A percentile compares a stretch with the other conserved stretches of the same genome.
phyloP scores from a whole-genome alignment of 2,113 vertebrate genomes.

The Anthoscopus minutus region DNA sequence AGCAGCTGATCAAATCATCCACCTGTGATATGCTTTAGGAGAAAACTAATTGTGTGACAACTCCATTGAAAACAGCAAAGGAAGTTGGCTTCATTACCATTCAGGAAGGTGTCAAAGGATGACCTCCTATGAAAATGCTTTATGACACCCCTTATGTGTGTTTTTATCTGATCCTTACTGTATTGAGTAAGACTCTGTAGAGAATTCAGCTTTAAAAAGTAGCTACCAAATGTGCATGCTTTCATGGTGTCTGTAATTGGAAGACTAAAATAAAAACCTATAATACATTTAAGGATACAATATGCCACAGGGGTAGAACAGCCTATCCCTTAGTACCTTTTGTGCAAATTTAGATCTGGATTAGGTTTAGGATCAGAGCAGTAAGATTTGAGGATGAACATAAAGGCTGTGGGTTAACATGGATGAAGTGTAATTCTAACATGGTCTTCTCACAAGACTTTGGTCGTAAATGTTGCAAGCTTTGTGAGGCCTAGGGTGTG shows the following conservation, averaged over 20 bases:
- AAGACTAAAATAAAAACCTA: neutral
- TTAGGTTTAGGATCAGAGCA: neutral
- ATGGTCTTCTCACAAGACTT: neutral
- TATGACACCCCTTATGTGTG: neutral
- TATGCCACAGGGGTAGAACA: neutral
- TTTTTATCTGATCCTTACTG: constrained; percentile 20
- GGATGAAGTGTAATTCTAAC: neutral
- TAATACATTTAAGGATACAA: neutral
- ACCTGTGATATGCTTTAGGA: neutral
- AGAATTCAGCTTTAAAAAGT: neutral
- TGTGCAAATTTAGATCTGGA: neutral
- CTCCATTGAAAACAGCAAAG: neutral
- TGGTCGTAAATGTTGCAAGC: neutral
- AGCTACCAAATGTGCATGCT: neutral
- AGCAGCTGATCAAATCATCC: neutral
- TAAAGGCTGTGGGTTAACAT: neutral
- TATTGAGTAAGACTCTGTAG: neutral
- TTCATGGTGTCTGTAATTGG: neutral
- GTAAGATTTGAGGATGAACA: neutral
- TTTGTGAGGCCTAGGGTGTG: neutral
- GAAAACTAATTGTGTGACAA: neutral
- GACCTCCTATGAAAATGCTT: neutral
- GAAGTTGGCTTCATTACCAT: neutral
- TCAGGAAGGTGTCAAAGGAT: neutral
- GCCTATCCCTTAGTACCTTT: neutral